phyloP scores from a whole-genome alignment of 1,140 invertebrate species.

The Chionoecetes opilio region DNA sequence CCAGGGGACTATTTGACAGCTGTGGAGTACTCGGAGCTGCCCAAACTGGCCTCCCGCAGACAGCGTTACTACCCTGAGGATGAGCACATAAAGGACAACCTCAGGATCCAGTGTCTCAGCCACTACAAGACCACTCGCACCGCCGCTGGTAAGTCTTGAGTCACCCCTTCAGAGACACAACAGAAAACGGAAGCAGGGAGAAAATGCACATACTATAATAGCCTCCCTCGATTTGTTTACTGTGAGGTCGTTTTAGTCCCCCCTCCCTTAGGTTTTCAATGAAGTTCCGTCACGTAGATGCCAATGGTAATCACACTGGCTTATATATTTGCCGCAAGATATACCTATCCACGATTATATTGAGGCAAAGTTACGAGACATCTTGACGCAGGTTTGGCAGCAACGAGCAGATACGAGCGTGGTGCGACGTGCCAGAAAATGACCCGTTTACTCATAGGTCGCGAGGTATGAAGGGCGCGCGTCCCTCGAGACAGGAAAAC shows the following conservation, averaged over 20 bases:
- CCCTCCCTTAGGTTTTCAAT: background rate
- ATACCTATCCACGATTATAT: background rate
- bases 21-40: slow-evolving; percentile 79
- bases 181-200: background rate
- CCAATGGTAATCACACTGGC: background rate
- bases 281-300: background rate
- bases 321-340: background rate
- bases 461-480: background rate
- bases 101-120: slow-evolving; percentile 81
- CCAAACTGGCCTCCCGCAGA: slow-evolving; percentile 79
- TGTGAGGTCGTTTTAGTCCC: background rate
- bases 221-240: background rate
- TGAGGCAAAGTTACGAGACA: background rate
- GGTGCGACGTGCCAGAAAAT: background rate
- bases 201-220: background rate
- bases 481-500: background rate
- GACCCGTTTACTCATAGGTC: background rate
- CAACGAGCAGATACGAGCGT: slow-evolving; percentile 51
- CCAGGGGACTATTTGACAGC: slow-evolving; percentile 70
- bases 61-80: slow-evolving; percentile 81
- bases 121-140: slow-evolving; percentile 81
- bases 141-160: slow-evolving; percentile 80
- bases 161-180: background rate
- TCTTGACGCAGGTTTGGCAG: slow-evolving; percentile 10
- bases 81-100: slow-evolving; percentile 81